Percentiles rank a stretch among this genome's conserved stretches.
Conservation (phyloP, 1,140 invertebrate species). For the Bombus affinis region DNA sequence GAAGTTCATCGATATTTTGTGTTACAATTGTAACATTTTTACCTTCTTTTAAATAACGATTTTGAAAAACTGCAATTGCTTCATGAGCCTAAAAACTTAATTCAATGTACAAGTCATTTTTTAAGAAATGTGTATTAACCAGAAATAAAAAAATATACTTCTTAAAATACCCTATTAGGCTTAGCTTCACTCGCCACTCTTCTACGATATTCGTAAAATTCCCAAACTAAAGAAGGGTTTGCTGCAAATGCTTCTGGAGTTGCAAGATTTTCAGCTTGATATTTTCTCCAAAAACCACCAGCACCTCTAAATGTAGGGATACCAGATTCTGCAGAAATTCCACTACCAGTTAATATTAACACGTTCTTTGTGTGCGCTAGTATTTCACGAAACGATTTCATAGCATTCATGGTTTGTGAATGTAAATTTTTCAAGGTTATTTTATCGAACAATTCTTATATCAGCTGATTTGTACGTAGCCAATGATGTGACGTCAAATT, state of each 20-base stretch:
- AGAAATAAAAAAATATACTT: neutral
- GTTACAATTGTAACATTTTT: slow-evolving; percentile 90
- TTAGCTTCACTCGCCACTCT: slow-evolving; percentile 85
- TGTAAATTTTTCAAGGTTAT: neutral
- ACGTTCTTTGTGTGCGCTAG: slow-evolving; percentile 84
- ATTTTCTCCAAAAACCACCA: slow-evolving; percentile 91
- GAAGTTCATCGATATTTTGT: slow-evolving; percentile 96
- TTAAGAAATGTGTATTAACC: neutral
- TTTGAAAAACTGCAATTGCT: slow-evolving; percentile 91
- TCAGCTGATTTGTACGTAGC: slow-evolving; percentile 12
- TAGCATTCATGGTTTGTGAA: slow-evolving; percentile 60
- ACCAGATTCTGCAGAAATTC: slow-evolving; percentile 91
- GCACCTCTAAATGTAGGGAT: slow-evolving; percentile 91
- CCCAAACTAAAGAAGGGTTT: slow-evolving; percentile 90
- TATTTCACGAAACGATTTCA: slow-evolving; percentile 84
- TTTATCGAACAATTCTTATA: neutral
- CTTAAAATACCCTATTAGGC: slow-evolving; percentile 86
- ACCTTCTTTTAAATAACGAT: slow-evolving; percentile 83
- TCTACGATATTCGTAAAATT: slow-evolving; percentile 90
- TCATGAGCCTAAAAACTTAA: slow-evolving; percentile 87
- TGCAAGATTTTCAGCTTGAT: slow-evolving; percentile 86
- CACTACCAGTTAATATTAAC: slow-evolving; percentile 90
- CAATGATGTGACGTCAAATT: neutral
- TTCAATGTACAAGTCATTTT: neutral
- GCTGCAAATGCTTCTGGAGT: slow-evolving; percentile 86